These are phyloP conservation scores for Brachyopa scutellaris DNA, from an alignment of 2,888 invertebrate genomes.

Conservation along the genomic window DNA sequence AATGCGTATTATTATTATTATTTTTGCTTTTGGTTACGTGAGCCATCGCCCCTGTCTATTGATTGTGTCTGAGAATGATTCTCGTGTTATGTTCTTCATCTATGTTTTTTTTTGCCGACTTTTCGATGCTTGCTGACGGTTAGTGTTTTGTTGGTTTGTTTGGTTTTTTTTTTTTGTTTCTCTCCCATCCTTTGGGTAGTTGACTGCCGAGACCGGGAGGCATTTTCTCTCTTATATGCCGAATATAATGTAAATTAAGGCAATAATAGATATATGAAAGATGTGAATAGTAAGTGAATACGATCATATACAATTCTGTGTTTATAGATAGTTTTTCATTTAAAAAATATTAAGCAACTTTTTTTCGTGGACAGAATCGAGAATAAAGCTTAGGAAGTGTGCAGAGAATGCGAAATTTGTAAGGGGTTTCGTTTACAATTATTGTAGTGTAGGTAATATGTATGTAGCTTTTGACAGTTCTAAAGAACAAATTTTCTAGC, in stretches of 20 bases:
- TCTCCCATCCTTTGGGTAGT: conserved; percentile 21
- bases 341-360: conserved; percentile 30
- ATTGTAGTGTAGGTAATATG: neutral
- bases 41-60: conserved; percentile 38
- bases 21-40: conserved; percentile 26
- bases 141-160: conserved; percentile 20
- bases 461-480: neutral
- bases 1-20: conserved; percentile 36
- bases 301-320: too few relatives aligned
- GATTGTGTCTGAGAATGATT: conserved; percentile 49
- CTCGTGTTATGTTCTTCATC: conserved; percentile 1
- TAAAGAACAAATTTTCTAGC: neutral
- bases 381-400: neutral
- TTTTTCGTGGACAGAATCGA: neutral
- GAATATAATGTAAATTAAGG: conserved; percentile 37
- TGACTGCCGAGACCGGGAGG: neutral
- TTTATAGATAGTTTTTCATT: conserved; percentile 16
- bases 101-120: neutral
- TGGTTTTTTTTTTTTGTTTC: conserved; percentile 13
- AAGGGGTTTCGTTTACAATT: too few relatives aligned
- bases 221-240: conserved; percentile 7
- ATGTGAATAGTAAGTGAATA: neutral
- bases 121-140: conserved; percentile 6
- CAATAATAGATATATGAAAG: conserved; percentile 3
- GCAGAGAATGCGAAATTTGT: conserved; percentile 7